Evolutionary conservation across 1,140 invertebrate genomes (phyloP), one percentile per base, ranked within the genome.

Genomic region (Bombus consobrinus): DNA sequence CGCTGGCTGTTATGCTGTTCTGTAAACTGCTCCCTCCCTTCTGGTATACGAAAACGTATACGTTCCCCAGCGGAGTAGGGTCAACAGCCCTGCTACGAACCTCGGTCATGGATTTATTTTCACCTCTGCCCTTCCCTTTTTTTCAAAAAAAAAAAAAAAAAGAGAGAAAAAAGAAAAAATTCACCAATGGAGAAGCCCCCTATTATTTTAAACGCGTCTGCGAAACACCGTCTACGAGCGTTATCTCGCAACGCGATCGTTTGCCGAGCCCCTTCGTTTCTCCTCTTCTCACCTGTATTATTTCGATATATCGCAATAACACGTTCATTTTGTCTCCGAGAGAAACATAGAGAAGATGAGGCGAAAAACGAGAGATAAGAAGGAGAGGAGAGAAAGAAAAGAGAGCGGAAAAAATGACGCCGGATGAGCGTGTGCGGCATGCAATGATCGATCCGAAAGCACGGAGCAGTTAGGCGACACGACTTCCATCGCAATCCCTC

Each of bases 11-110:
- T 89, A 78, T 71, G 87, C 74, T 32, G 74, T 86, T 88, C 83
- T 78, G 83, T 69, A 86, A 88, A 89, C 74, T 77, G 78, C 57
- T 81, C 64, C 78, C 74, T 37, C 32, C 32, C 66, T 22, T 34
- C 1, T 22, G 47, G 1, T 69, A 69, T 69, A 69, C 68, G 68
- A 69, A 69, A 69, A 69, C 68, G 68, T 37, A 37, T 32, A 37
- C 28, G 47, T 53, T 8, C 47, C 47, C 47, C 53, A 57, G 75
- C 57, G 59, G 28, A n/a, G 57, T 18, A 66, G 69, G 88, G 87
- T 89, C 88, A 88, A 88, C 85, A 88, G 88, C 79, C 83, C 66
- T 64, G 83, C 72, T 41, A 9, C 71, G 79, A 85, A 81, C 68
- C 77, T 75, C 75, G 71, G 71, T 81, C 43, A 34, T 76, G 57